Base-by-base conservation (phyloP, 1,140 invertebrate species). In the Rhyacophila brunnea region DNA sequence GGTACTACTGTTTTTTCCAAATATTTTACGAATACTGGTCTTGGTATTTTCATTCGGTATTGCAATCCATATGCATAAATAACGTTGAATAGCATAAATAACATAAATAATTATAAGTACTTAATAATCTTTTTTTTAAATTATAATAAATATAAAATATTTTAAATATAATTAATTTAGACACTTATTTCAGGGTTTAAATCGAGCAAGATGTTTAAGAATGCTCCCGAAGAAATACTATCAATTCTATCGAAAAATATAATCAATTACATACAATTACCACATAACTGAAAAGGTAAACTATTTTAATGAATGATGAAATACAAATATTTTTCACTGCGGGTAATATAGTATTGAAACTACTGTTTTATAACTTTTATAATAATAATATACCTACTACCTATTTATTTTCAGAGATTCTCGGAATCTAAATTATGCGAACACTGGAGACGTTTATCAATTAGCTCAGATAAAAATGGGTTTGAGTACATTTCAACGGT, bases 251-350 rank as follows among this genome's bases (percentile, higher is more conserved):
- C 70, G 15, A 78, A 65, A 0, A 66, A n/a, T n/a, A n/a, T n/a
- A 89, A 62, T 74, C 85, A 49, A 82, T 91, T 0, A 93, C 92
- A 0, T 79, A 81, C 1, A 93, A 95, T 74, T 85, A 77, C 69
- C 92, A 95, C 66, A 75, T 92, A 11, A 86, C 88, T 0, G 74
- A 85, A 60, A 65, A 83, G 62, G 82, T 84, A 67, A 63, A 18
- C 35, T 35, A 17, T 0, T 17, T 6, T 3, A 9, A 18, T n/a
- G n/a, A n/a, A n/a, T 20, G 2, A 36, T n/a, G n/a, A n/a, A n/a
- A n/a, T 51, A n/a, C 18, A 51, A 34, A 51, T 19, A 51, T 51
- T 51, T n/a, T n/a, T n/a, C n/a, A n/a, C n/a, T 19, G 13, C 14
- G 2, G 9, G 6, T 17, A 5, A 15, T 45, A 18, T 45, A 45